phyloP scores from a whole-genome alignment of 64 coral and sea anemone genomes.

The Montipora cactus region DNA sequence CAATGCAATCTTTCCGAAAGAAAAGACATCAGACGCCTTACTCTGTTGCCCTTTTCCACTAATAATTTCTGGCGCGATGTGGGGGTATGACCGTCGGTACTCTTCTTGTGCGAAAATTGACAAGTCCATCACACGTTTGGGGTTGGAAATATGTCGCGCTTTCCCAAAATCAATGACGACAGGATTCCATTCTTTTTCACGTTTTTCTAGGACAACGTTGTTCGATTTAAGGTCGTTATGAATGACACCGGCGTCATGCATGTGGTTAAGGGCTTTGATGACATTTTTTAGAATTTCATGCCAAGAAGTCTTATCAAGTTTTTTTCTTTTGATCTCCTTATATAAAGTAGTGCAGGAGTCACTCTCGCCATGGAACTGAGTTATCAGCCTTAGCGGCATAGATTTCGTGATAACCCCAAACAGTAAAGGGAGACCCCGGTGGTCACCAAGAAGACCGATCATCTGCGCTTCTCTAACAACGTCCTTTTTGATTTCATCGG shows the following conservation, averaged over 20 bases:
- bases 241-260: too few relatives aligned
- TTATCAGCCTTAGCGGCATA: too few relatives aligned
- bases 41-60: not conserved
- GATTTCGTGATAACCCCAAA: too few relatives aligned
- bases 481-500: constrained; percentile 16
- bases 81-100: not conserved
- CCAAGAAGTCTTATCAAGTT: too few relatives aligned
- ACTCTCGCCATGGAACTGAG: too few relatives aligned
- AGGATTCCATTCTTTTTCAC: constrained; percentile 7
- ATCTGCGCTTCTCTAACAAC: constrained; percentile 29
- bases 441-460: too few relatives aligned
- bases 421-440: too few relatives aligned
- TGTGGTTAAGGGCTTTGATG: not conserved
- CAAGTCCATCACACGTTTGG: not conserved
- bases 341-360: too few relatives aligned
- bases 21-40: not conserved
- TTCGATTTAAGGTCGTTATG: constrained; percentile 39
- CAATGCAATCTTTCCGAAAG: not conserved
- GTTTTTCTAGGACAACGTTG: constrained; percentile 45
- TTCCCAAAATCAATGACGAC: constrained; percentile 54
- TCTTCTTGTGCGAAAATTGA: not conserved
- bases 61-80: not conserved
- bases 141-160: not conserved
- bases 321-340: too few relatives aligned
- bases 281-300: not conserved